Evolutionary conservation across 2,113 vertebrate genomes (phyloP).

Genomic region (Daboia siamensis): DNA sequence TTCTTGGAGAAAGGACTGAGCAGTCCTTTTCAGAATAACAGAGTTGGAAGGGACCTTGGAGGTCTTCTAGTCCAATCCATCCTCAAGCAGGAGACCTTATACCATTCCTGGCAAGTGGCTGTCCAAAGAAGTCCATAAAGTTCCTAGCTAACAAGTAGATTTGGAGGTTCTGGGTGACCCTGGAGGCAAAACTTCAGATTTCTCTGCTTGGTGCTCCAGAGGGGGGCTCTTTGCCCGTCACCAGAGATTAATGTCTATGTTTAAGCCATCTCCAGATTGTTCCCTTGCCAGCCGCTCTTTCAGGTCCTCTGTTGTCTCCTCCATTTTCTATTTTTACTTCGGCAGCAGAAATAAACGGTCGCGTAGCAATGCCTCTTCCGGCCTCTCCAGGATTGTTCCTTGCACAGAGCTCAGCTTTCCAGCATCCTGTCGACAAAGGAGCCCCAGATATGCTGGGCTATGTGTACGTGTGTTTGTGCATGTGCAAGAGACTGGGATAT

Average conservation of each 20-base stretch:
- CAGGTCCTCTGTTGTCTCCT: neutral
- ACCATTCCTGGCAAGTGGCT: neutral
- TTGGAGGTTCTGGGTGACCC: too few species aligned
- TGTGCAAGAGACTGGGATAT: slow-evolving; percentile 34
- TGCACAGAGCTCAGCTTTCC: slow-evolving; percentile 13
- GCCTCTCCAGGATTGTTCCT: slow-evolving; percentile 16
- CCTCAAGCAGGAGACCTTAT: neutral
- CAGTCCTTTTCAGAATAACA: neutral
- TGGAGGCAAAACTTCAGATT: neutral
- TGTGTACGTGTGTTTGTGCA: neutral
- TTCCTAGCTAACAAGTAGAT: neutral
- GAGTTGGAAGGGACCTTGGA: neutral
- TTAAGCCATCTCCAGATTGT: neutral
- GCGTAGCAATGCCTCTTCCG: slow-evolving; percentile 39
- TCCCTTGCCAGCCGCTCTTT: slow-evolving; percentile 22
- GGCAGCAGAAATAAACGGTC: slow-evolving; percentile 5
- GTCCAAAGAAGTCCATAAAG: neutral
- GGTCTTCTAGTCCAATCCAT: neutral
- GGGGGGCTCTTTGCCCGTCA: neutral
- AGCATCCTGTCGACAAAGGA: slow-evolving; percentile 25
- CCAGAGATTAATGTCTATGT: neutral
- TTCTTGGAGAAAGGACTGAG: neutral
- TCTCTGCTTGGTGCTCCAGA: neutral
- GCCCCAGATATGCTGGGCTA: slow-evolving; percentile 2
- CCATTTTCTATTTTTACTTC: slow-evolving; percentile 20